These are phyloP conservation scores for Triplophysa siluroides DNA, from an alignment of 2,113 vertebrate genomes.

Conservation along the genomic window DNA sequence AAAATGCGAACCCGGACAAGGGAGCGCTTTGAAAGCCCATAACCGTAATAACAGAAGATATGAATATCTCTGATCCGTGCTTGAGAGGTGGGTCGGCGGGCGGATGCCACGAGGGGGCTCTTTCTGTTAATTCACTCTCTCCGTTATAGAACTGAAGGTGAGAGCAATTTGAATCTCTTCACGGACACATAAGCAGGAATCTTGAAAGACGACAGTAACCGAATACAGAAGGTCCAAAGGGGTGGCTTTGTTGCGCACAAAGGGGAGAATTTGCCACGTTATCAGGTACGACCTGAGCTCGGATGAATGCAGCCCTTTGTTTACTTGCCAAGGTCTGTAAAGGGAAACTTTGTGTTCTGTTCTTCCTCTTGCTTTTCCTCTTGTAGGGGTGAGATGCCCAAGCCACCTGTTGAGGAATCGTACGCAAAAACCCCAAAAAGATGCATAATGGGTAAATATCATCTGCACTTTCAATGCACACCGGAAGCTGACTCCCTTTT, in stretches of 20 bases:
- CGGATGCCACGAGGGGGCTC: constrained; percentile 9
- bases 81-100: constrained; percentile 4
- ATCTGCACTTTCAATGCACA: background rate
- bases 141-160: constrained; percentile 42
- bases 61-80: constrained; percentile 44
- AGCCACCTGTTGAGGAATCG: background rate
- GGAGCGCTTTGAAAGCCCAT: constrained; percentile 31
- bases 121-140: constrained; percentile 46
- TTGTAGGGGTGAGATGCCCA: background rate
- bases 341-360: constrained; percentile 13
- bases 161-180: constrained; percentile 60
- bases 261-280: constrained; percentile 60
- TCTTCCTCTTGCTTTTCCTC: background rate
- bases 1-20: constrained; percentile 1
- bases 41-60: constrained; percentile 33
- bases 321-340: constrained; percentile 50
- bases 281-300: constrained; percentile 54
- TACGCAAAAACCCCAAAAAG: background rate
- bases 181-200: constrained; percentile 38
- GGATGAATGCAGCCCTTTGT: constrained; percentile 61
- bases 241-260: constrained; percentile 58
- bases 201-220: constrained; percentile 55
- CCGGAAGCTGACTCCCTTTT: background rate
- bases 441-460: background rate
- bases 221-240: constrained; percentile 56